Base-by-base conservation (phyloP, 2,113 vertebrate genomes). In the Ictidomys tridecemlineatus region DNA sequence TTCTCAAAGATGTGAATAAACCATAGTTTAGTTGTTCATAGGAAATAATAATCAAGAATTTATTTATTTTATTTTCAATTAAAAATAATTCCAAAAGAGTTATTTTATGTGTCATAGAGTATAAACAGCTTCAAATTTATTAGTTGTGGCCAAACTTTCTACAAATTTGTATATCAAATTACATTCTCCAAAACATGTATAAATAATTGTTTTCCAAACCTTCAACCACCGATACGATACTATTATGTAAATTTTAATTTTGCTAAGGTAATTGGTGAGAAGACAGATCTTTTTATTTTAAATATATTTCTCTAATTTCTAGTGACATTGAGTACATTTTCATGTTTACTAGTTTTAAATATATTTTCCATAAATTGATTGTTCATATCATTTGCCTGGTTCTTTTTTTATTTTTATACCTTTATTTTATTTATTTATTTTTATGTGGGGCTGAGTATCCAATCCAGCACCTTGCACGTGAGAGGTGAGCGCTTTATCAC, bases 171-270 rank as follows among this genome's bases (percentile, higher is more conserved):
- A 8, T 56, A 51, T 30, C 28, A 88, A 79, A 84, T 61, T 87
- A 2, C 11, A 69, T 70, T 91, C 3, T 32, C 42, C 85, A 30
- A 87, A 17, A 65, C 72, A 85, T 42, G 11, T 37, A 53, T 70
- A 18, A 58, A 48, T 76, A 37, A 92, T 74, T 22, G 37, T 87
- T 76, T n/a, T 63, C 37, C 17, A 85, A 79, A n/a, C 12, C 22
- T 16, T 18, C 12, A 76, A 26, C 3, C 1, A 2, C 32, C 37
- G 10, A 51, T 89, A 4, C 37, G 88, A 53, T 63, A n/a, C 9
- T 73, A 74, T 87, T 93, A 22, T 89, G 56, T 76, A 70, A 74
- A 65, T 22, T 24, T 85, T 85, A 92, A 45, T 73, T 96, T 78
- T 85, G 34, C 14, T 58, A 63, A 87, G 22, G 24, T 85, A 53